Conservation (phyloP, 2,113 vertebrate genomes). For the Cariama cristata region DNA sequence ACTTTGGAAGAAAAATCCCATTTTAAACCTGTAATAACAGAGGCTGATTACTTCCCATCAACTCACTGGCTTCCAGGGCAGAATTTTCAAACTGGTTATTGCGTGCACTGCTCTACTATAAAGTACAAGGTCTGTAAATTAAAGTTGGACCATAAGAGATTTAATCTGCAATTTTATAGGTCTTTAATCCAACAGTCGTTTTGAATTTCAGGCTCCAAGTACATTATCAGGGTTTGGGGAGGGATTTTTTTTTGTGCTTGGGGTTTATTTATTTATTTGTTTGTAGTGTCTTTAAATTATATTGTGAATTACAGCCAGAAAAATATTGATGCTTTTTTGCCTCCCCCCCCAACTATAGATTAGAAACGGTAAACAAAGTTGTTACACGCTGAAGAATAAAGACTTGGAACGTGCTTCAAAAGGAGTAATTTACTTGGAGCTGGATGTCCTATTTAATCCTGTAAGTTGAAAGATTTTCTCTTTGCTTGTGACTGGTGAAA, state of each 20-base stretch:
- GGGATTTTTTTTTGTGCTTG: not conserved
- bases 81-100: constrained; percentile 50
- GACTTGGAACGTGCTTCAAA: constrained; percentile 85
- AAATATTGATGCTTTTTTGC: constrained; percentile 36
- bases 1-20: constrained; percentile 58
- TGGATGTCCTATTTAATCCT: constrained; percentile 92
- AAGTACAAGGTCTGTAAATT: constrained; percentile 50
- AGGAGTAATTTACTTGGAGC: constrained; percentile 89
- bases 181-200: constrained; percentile 15
- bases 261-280: constrained; percentile 18
- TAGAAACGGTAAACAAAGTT: constrained; percentile 85
- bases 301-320: not conserved
- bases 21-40: constrained; percentile 17
- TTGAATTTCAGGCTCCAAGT: not conserved
- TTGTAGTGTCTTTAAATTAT: not conserved
- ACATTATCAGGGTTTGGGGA: constrained; percentile 1
- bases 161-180: constrained; percentile 53
- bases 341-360: constrained; percentile 78
- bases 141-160: constrained; percentile 50
- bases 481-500: not conserved
- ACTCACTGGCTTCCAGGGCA: constrained; percentile 45
- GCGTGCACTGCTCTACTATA: not conserved
- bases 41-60: constrained; percentile 62
- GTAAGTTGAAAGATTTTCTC: constrained; percentile 77
- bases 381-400: constrained; percentile 89